Percentiles rank a stretch among this genome's conserved stretches.
Conservation (phyloP, 2,113 vertebrate genomes). For the Myiozetetes cayanensis region DNA sequence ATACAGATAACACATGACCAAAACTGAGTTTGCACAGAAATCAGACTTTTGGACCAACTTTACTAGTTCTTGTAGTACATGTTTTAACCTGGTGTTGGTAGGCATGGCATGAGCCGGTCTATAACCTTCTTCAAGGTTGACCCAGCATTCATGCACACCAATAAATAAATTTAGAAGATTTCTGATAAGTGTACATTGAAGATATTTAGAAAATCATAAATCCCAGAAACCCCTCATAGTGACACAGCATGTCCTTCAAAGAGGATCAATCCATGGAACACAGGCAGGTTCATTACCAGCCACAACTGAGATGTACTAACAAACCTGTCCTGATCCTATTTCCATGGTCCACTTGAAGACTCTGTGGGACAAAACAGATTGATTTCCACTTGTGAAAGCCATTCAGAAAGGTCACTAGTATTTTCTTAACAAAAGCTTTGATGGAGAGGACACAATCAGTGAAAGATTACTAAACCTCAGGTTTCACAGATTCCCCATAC, state of each 20-base stretch:
- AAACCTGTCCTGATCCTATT: neutral
- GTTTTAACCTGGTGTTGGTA: neutral
- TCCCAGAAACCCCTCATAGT: neutral
- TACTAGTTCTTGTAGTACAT: neutral
- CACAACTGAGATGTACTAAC: neutral
- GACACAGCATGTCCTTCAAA: neutral
- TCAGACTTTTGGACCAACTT: neutral
- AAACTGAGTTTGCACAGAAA: neutral
- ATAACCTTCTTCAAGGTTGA: neutral
- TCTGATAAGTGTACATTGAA: neutral
- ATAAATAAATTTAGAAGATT: neutral
- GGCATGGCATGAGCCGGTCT: neutral
- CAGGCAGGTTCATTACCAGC: fast-evolving
- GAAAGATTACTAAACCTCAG: neutral
- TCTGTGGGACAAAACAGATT: neutral
- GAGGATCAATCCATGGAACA: neutral
- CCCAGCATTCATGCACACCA: neutral
- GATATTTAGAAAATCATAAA: neutral
- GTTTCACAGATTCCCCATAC: neutral
- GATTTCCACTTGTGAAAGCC: neutral
- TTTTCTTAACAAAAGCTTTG: neutral
- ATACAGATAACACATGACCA: neutral
- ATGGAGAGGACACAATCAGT: neutral
- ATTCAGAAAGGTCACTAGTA: neutral
- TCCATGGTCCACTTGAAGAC: neutral